Percentiles rank a stretch among this genome's conserved stretches.
These are phyloP conservation scores for Hirtodrosophila confusa DNA, from an alignment of 2,888 invertebrate genomes.

Conservation along the genomic window DNA sequence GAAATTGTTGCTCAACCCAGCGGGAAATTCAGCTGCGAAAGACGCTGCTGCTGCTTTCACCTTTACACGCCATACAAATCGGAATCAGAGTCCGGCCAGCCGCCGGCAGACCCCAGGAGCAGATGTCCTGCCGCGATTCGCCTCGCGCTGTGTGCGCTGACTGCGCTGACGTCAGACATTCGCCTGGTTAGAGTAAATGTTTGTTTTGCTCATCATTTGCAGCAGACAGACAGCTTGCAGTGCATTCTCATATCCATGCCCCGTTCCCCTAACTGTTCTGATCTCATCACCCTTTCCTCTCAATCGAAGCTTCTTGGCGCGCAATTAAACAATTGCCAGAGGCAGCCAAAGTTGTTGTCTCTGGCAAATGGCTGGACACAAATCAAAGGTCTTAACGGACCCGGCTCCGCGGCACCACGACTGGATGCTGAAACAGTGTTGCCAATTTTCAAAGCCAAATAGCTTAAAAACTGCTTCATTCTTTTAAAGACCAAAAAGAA, in stretches of 20 bases:
- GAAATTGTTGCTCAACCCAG: slow-evolving; percentile 48
- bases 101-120: slow-evolving; percentile 58
- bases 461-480: too few species aligned
- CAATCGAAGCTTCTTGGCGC: slow-evolving; percentile 10
- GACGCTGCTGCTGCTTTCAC: slow-evolving; percentile 54
- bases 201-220: too few species aligned
- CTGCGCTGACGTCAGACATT: slow-evolving; percentile 6
- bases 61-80: slow-evolving; percentile 66
- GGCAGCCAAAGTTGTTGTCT: slow-evolving; percentile 18
- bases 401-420: not conserved
- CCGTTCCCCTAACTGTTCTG: not conserved
- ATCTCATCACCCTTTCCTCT: slow-evolving; percentile 1
- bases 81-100: slow-evolving; percentile 51
- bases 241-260: slow-evolving; percentile 38
- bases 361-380: slow-evolving; percentile 45
- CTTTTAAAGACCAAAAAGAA: too few species aligned
- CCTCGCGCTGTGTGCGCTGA: slow-evolving; percentile 44
- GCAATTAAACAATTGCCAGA: slow-evolving; percentile 38
- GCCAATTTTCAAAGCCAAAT: too few species aligned
- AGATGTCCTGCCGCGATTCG: slow-evolving; percentile 64
- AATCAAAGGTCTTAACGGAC: slow-evolving; percentile 47
- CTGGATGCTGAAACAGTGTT: not conserved
- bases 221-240: slow-evolving; percentile 39
- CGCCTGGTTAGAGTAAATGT: too few species aligned
- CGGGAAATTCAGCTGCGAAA: slow-evolving; percentile 54